These are phyloP conservation scores for Nemopilema nomurai DNA, from an alignment of 30 jellyfish, hydroid and myxozoan genomes.

Conservation along the genomic window DNA sequence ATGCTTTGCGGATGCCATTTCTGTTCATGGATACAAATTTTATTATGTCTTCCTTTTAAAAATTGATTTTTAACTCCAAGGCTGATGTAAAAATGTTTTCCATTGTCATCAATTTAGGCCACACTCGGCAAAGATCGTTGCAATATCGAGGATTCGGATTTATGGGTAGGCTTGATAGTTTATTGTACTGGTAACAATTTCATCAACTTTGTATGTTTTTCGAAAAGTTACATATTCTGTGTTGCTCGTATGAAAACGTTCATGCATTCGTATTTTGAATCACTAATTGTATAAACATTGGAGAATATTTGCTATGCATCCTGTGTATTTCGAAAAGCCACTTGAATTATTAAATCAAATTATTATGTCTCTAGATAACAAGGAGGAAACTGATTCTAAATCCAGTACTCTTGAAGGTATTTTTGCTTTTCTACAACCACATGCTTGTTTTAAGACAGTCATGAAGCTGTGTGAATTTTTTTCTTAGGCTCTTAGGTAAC, in stretches of 20 bases:
- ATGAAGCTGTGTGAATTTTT: too few species aligned
- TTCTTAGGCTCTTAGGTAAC: too few species aligned
- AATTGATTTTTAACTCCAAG: background rate
- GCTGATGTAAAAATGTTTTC: background rate
- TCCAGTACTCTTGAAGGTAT: slow-evolving; percentile 49
- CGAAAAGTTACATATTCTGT: too few species aligned
- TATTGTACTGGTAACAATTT: too few species aligned
- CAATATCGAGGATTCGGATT: slow-evolving; percentile 36
- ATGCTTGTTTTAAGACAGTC: background rate
- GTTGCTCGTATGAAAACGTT: too few species aligned
- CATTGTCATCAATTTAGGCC: slow-evolving; percentile 31
- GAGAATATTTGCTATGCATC: too few species aligned
- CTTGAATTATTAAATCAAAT: background rate
- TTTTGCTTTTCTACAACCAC: background rate
- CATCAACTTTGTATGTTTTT: too few species aligned
- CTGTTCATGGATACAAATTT: background rate
- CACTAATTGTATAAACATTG: too few species aligned
- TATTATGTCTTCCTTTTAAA: background rate
- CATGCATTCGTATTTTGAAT: too few species aligned
- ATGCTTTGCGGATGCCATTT: background rate
- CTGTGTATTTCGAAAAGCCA: too few species aligned
- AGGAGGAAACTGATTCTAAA: slow-evolving; percentile 39
- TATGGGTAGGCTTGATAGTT: slow-evolving; percentile 16
- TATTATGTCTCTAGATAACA: slow-evolving; percentile 23
- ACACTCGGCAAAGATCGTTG: slow-evolving; percentile 44